Evolutionary conservation across 2,797 vertebrate genomes (phyloP), one percentile per base, ranked within the genome.

Genomic region (Oreonectes daqikongensis): DNA sequence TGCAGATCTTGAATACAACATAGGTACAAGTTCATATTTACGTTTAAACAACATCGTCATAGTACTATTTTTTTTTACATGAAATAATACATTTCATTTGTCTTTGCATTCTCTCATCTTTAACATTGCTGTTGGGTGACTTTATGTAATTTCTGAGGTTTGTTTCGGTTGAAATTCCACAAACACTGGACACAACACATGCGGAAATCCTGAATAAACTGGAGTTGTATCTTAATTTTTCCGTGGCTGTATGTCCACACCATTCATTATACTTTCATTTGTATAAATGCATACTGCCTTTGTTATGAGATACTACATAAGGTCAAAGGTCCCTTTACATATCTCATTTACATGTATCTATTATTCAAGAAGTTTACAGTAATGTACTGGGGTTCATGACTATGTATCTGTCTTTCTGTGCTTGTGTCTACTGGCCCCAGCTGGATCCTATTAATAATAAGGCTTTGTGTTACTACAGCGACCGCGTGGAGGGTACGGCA

Each of bases 371-470:
- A 75, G 74, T 85, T 86, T 84, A 91, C 87, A 67, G 85, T 89
- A 82, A 85, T 80, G 79, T 80, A 84, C 84, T 75, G 79, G 68
- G 77, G 78, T 79, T 81, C 78, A 73, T 78, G 79, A 70, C 81
- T 81, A 81, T 84, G 75, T 78, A 84, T 84, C 80, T 57, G 72
- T 84, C 72, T 80, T 75, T 50, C 82, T 74, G 46, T 61, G 75
- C 81, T 79, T 75, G 80, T 79, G 76, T 81, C 80, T 81, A 82
- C 79, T 65, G 72, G 71, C 79, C 83, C 74, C 86, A 87, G 83
- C 84, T 87, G 84, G 84, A 79, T 79, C 72, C 75, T 79, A 84
- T 87, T 84, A 85, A 82, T 87, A 85, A 81, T 74, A 77, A 84
- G 77, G 53, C 40, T 46, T 63, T 77, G 71, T 65, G 48, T 67